Conservation (phyloP, 1,140 invertebrate species). For the Orussus abietinus region DNA sequence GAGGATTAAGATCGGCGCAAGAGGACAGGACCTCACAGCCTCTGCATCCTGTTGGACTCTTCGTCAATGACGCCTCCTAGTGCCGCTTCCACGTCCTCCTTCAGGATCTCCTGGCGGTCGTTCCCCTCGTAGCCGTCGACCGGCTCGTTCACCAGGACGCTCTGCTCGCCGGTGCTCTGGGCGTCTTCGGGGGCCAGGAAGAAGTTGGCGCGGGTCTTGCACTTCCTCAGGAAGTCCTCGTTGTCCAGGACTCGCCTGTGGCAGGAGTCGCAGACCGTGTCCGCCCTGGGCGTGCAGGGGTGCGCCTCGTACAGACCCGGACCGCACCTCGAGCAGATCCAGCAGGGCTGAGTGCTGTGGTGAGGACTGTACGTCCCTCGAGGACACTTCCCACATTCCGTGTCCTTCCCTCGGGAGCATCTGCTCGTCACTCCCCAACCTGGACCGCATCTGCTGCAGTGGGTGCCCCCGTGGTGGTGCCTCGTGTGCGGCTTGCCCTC, state of each 20-base stretch:
- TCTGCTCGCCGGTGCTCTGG: conserved; percentile 41
- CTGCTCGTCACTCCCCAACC: conserved; percentile 49
- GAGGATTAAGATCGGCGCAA: too few species aligned
- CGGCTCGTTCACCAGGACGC: conserved; percentile 43
- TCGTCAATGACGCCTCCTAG: conserved; percentile 9
- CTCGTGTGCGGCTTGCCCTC: conserved; percentile 41
- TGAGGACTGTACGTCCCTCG: conserved; percentile 51
- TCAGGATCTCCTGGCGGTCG: conserved; percentile 28
- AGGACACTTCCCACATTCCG: conserved; percentile 45
- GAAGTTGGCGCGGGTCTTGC: conserved; percentile 30
- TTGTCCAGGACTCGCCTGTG: conserved; percentile 39
- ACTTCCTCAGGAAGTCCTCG: conserved; percentile 40
- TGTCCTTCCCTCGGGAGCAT: conserved; percentile 42
- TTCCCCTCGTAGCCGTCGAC: conserved; percentile 23
- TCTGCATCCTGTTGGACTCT: conserved; percentile 13
- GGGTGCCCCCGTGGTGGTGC: conserved; percentile 39
- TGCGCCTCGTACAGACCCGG: conserved; percentile 53
- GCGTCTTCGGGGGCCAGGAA: conserved; percentile 50
- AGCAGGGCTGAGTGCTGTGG: conserved; percentile 48
- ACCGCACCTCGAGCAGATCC: conserved; percentile 53
- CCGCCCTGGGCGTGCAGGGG: conserved; percentile 40
- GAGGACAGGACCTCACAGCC: conserved; percentile 16
- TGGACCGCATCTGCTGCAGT: conserved; percentile 49
- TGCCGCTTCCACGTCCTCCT: conserved; percentile 35
- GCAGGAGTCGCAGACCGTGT: conserved; percentile 56